phyloP scores from a whole-genome alignment of 2,888 invertebrate genomes.

The Pristionchus fissidentatus region DNA sequence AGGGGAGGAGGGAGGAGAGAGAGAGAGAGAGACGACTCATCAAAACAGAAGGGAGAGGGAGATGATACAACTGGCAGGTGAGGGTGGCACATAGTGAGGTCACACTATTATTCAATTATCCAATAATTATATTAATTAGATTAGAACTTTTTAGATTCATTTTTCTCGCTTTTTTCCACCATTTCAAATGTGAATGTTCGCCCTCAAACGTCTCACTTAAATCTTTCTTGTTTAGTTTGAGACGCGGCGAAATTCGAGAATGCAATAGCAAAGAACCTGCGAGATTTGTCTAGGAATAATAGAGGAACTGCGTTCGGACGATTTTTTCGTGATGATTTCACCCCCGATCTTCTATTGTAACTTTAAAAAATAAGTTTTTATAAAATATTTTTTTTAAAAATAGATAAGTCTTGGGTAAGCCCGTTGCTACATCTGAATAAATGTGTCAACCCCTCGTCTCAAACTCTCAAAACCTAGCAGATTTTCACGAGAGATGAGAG shows the following conservation, averaged over 20 bases:
- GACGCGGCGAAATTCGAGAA: constrained; percentile 9
- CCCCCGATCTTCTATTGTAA: too few species aligned
- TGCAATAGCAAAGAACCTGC: neutral
- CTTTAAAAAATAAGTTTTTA: too few species aligned
- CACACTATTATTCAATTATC: too few species aligned
- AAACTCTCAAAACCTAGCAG: too few species aligned
- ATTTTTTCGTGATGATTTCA: too few species aligned
- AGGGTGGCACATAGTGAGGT: constrained; percentile 17
- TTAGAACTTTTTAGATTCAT: too few species aligned
- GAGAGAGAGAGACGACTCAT: constrained; percentile 36
- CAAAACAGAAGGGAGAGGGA: constrained; percentile 50
- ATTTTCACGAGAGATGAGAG: constrained; percentile 21
- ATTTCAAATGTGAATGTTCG: too few species aligned
- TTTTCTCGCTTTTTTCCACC: too few species aligned
- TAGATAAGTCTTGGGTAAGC: neutral
- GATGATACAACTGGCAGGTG: constrained; percentile 50
- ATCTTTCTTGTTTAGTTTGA: neutral
- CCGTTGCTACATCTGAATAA: neutral
- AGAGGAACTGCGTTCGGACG: constrained; percentile 3
- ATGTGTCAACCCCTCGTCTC: constrained; percentile 16
- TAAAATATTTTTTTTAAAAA: too few species aligned
- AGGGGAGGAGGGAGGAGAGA: neutral
- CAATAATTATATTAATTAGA: too few species aligned
- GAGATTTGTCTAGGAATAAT: neutral
- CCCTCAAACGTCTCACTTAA: too few species aligned